Evolutionary conservation across 2,797 vertebrate species (phyloP).

Genomic region (Oreonectes daqikongensis): DNA sequence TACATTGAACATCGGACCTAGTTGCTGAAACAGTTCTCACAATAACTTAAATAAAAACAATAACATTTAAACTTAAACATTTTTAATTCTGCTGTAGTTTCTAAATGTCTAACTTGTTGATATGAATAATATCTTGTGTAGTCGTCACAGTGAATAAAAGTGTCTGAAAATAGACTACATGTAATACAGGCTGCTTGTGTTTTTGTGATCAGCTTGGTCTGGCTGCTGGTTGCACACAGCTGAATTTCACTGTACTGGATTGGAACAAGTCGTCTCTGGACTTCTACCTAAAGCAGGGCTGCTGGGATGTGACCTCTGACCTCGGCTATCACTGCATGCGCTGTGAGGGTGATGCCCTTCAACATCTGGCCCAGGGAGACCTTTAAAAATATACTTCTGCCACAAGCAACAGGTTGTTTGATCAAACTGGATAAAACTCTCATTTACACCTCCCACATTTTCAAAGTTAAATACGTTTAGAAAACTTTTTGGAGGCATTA

Average conservation of each 20-base stretch:
- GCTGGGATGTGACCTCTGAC: constrained; percentile 68
- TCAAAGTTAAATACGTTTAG: neutral
- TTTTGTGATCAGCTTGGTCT: constrained; percentile 71
- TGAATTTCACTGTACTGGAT: constrained; percentile 77
- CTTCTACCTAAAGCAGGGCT: constrained; percentile 79
- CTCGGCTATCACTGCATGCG: constrained; percentile 79
- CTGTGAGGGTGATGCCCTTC: constrained; percentile 72
- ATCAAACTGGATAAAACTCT: no score
- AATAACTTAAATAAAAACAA: no score
- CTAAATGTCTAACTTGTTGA: no score
- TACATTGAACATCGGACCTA: neutral
- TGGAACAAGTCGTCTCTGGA: constrained; percentile 80
- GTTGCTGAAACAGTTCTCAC: neutral
- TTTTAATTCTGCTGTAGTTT: no score
- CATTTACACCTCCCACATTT: neutral
- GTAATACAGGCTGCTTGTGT: neutral
- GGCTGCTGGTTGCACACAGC: constrained; percentile 77
- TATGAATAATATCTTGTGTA: no score
- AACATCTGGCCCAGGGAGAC: constrained; percentile 69
- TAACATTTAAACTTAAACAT: no score
- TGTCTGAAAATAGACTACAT: neutral
- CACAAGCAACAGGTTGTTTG: constrained; percentile 15
- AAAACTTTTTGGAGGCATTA: neutral
- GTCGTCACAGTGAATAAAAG: no score
- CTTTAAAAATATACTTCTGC: no score